Conservation (phyloP, 2,797 vertebrate species). For the Leptatherina wallacei region DNA sequence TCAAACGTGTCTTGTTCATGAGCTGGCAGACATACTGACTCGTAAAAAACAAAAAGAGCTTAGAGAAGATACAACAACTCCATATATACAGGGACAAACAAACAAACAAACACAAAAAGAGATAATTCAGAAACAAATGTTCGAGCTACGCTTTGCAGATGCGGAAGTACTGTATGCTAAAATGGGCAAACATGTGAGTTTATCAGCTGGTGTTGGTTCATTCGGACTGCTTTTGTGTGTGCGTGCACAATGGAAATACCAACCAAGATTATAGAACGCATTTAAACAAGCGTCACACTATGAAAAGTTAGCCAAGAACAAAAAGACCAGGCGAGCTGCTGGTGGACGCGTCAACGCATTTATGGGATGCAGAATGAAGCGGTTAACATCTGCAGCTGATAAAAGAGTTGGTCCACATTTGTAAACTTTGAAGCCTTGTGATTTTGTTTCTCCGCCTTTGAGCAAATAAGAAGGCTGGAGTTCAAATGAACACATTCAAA, state of each 20-base stretch:
- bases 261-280: conserved; percentile 20
- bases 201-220: conserved; percentile 76
- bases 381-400: conserved; percentile 1
- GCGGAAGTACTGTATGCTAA: conserved; percentile 33
- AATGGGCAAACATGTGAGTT: conserved; percentile 54
- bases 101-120: conserved; percentile 35
- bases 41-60: conserved; percentile 33
- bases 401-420: conserved; percentile 28
- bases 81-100: conserved; percentile 52
- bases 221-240: conserved; percentile 27
- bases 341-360: neutral
- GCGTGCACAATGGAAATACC: conserved; percentile 13
- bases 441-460: conserved; percentile 29
- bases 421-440: conserved; percentile 43
- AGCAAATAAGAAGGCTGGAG: conserved; percentile 20
- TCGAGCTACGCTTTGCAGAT: conserved; percentile 33
- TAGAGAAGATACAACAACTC: conserved; percentile 43
- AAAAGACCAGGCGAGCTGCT: neutral
- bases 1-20: conserved; percentile 27
- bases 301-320: conserved; percentile 22
- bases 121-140: conserved; percentile 27
- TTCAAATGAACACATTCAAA: conserved; percentile 15
- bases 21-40: conserved; percentile 35
- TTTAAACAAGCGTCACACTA: conserved; percentile 12
- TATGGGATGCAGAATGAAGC: neutral